Evolutionary conservation across 2,797 vertebrate genomes (phyloP).

Genomic region (Huso huso): DNA sequence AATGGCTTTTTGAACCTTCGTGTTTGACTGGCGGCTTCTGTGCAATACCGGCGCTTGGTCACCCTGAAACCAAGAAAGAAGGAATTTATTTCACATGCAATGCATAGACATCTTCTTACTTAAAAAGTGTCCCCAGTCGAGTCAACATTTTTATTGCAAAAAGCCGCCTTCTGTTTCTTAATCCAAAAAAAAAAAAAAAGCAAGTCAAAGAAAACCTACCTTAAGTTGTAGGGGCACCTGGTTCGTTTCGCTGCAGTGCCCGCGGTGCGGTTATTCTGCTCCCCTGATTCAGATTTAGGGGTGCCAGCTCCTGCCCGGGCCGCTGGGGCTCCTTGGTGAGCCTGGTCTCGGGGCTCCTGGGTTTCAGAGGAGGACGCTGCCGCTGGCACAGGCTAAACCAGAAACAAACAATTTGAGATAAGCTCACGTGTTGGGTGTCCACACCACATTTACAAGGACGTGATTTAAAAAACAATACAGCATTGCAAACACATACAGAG

Average conservation of each 20-base stretch:
- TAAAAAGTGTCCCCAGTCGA: too few relatives aligned
- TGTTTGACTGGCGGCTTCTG: slow-evolving; percentile 25
- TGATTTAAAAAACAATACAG: too few relatives aligned
- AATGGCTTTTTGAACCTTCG: slow-evolving; percentile 43
- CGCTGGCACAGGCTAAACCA: background rate
- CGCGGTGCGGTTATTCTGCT: background rate
- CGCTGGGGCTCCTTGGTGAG: background rate
- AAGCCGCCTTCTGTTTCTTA: too few relatives aligned
- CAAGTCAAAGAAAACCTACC: slow-evolving; percentile 9
- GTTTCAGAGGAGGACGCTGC: background rate
- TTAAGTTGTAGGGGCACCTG: slow-evolving; percentile 17
- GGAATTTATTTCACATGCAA: background rate
- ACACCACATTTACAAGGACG: too few relatives aligned
- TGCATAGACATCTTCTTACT: too few relatives aligned
- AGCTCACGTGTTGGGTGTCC: too few relatives aligned
- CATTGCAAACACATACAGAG: too few relatives aligned
- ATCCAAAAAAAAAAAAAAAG: background rate
- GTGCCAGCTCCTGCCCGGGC: background rate
- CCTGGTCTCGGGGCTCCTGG: background rate
- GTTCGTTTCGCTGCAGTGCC: slow-evolving; percentile 20
- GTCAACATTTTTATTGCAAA: too few relatives aligned
- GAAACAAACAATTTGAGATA: background rate
- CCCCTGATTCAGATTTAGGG: background rate
- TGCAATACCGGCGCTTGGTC: slow-evolving; percentile 31
- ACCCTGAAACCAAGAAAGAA: slow-evolving; percentile 32